A percentile compares a stretch with the other conserved stretches of the same genome.
These are phyloP conservation scores for Trachelus iudaicus DNA, from an alignment of 2,888 invertebrate species.

Conservation along the genomic window DNA sequence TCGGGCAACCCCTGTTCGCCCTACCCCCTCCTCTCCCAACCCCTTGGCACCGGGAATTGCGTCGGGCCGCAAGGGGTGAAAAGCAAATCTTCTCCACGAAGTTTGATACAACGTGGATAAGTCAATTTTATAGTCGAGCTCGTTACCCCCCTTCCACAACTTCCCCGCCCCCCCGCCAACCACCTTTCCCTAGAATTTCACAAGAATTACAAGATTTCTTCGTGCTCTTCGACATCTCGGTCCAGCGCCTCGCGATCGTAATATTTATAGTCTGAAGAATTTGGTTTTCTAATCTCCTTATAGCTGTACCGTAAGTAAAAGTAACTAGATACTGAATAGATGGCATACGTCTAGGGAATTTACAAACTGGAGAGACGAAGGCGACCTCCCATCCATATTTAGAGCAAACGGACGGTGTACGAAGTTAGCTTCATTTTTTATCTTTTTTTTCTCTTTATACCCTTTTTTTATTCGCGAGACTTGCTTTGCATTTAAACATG, in stretches of 20 bases:
- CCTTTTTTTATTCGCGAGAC: conserved; percentile 28
- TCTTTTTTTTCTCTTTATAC: background rate
- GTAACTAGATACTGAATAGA: background rate
- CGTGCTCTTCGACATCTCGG: background rate
- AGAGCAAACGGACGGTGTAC: conserved; percentile 27
- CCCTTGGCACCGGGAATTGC: conserved; percentile 2
- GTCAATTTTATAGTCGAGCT: conserved; percentile 41
- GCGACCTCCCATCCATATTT: conserved; percentile 24
- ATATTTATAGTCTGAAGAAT: background rate
- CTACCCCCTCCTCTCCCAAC: background rate
- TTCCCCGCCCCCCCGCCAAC: background rate
- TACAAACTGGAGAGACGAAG: background rate
- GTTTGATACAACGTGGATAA: conserved; percentile 25
- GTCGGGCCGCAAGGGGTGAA: conserved; percentile 23
- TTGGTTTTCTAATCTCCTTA: background rate
- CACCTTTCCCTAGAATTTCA: background rate
- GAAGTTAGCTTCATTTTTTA: conserved; percentile 18
- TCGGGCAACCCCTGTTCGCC: conserved; percentile 21
- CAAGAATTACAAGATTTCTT: background rate
- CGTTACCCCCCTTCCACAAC: background rate
- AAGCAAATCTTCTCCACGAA: conserved; percentile 24
- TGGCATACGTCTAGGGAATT: background rate
- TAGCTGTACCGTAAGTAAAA: background rate
- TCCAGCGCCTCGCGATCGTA: background rate
- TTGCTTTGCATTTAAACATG: conserved; percentile 49